These are phyloP conservation scores for Rhinoptilus africanus DNA, from an alignment of 2,113 vertebrate species.

Conservation along the genomic window DNA sequence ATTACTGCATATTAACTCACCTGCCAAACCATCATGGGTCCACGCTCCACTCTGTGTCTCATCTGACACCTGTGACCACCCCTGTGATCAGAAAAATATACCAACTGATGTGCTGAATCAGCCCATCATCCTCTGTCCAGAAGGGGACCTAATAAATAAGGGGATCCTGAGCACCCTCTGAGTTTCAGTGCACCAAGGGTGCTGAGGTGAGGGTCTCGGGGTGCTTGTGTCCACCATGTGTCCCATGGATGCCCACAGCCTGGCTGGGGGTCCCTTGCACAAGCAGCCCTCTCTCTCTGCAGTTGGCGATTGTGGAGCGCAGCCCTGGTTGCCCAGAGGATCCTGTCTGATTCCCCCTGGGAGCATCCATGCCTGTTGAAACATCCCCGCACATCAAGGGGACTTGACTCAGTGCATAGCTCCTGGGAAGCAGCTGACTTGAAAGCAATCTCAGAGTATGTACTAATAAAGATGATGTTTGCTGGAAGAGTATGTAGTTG, in stretches of 20 bases:
- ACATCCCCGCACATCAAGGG: neutral
- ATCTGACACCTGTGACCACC: neutral
- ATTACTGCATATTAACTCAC: neutral
- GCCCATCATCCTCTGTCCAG: neutral
- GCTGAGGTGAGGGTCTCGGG: neutral
- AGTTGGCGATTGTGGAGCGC: accelerated
- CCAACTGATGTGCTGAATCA: accelerated
- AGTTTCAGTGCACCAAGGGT: neutral
- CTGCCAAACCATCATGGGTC: neutral
- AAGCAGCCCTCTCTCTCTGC: neutral
- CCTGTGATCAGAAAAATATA: neutral
- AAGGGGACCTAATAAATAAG: neutral
- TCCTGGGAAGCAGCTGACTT: neutral
- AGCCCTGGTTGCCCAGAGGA: neutral
- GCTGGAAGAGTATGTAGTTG: neutral
- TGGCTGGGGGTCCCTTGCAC: neutral
- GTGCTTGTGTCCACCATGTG: too few relatives aligned
- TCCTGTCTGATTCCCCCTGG: neutral
- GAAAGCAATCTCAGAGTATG: neutral
- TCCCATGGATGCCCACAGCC: neutral
- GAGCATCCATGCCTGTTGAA: neutral
- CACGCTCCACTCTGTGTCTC: neutral
- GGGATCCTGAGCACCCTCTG: neutral
- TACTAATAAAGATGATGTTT: neutral
- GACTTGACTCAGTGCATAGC: neutral